Conservation (phyloP, 2,113 vertebrate genomes). For the Grantiella picta region DNA sequence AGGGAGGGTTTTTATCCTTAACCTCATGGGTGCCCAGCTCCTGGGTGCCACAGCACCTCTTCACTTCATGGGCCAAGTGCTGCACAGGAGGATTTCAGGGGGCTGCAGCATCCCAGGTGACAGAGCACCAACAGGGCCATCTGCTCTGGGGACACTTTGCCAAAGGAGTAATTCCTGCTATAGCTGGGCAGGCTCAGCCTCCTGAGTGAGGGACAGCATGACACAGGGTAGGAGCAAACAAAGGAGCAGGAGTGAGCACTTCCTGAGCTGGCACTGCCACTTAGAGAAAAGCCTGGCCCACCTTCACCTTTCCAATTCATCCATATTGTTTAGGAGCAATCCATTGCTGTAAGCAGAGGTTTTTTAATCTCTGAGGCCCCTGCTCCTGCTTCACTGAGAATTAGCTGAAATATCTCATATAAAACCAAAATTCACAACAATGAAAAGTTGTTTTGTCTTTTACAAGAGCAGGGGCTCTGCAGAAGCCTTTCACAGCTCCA, state of each 20-base stretch:
- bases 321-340: neutral
- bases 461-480: neutral
- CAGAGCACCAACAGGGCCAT: neutral
- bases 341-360: neutral
- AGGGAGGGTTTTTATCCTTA: neutral
- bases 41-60: neutral
- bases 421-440: neutral
- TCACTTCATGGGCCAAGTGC: fast-evolving
- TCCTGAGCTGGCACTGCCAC: neutral
- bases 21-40: neutral
- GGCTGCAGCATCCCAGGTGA: neutral
- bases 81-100: neutral
- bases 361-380: neutral
- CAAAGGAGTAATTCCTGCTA: neutral
- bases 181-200: neutral
- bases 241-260: neutral
- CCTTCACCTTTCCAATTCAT: neutral
- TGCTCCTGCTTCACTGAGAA: neutral
- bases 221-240: neutral
- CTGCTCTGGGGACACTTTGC: neutral
- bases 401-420: neutral
- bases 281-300: neutral
- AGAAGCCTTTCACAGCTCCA: neutral
- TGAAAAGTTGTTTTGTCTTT: neutral
- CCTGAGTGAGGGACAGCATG: neutral